These are phyloP conservation scores for Macrobrachium rosenbergii DNA, from an alignment of 1,140 invertebrate species.

Conservation along the genomic window DNA sequence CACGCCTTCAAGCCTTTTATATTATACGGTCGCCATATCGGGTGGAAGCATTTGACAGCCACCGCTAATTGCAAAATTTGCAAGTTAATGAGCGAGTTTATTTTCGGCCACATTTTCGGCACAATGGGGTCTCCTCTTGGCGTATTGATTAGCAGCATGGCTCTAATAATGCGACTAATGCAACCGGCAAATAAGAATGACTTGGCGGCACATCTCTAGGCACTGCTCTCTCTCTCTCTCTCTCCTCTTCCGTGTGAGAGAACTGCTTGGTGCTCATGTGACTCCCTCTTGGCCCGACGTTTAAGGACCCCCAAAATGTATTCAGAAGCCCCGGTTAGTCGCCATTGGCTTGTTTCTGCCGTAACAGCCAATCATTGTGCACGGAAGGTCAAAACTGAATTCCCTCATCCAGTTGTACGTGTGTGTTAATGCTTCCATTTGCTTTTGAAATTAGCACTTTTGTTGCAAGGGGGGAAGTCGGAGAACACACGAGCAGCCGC, in stretches of 20 bases:
- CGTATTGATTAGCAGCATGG: constrained; percentile 27
- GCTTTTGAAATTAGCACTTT: no score
- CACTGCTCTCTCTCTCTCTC: neutral
- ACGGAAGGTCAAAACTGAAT: no score
- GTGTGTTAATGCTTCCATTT: no score
- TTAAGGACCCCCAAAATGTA: no score
- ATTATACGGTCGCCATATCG: neutral
- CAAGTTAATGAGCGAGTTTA: constrained; percentile 40
- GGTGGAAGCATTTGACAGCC: constrained; percentile 21
- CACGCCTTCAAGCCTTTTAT: neutral
- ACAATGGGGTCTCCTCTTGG: constrained; percentile 17
- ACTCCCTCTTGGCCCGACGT: no score
- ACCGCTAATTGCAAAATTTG: constrained; percentile 42
- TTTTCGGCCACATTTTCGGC: constrained; percentile 1
- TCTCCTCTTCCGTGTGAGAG: neutral
- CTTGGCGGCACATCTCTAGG: neutral
- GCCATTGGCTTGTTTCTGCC: no score
- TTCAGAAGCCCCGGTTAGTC: no score
- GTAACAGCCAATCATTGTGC: no score
- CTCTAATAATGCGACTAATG: constrained; percentile 5
- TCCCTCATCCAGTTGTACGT: no score
- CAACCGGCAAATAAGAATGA: constrained; percentile 5
- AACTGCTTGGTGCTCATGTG: no score
- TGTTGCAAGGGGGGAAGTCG: no score
- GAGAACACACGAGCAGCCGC: no score